A percentile compares a stretch with the other conserved stretches of the same genome.
These are phyloP conservation scores for Megaleporinus macrocephalus DNA, from an alignment of 2,113 vertebrate species.

Conservation along the genomic window DNA sequence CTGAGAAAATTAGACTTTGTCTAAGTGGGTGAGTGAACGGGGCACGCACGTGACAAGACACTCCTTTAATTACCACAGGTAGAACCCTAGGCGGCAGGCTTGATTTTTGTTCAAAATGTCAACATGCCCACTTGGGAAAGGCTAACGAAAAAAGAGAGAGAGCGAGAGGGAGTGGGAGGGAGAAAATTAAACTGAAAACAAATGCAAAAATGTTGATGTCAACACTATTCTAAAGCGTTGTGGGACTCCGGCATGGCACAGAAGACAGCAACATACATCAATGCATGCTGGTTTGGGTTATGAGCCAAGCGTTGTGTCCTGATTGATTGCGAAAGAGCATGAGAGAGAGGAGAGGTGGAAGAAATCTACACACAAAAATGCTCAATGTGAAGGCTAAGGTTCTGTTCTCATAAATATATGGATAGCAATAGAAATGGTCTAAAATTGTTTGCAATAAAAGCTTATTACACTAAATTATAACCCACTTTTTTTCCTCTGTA, in stretches of 20 bases:
- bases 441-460: too few relatives aligned
- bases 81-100: constrained; percentile 47
- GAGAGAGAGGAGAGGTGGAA: constrained; percentile 2
- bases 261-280: constrained; percentile 56
- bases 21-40: neutral
- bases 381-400: neutral
- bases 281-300: constrained; percentile 37
- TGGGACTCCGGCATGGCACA: constrained; percentile 36
- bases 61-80: constrained; percentile 52
- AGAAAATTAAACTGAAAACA: constrained; percentile 50
- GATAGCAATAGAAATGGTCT: too few relatives aligned
- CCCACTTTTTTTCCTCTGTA: too few relatives aligned
- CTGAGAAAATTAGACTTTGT: neutral
- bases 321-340: constrained; percentile 27
- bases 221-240: constrained; percentile 60
- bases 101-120: constrained; percentile 64
- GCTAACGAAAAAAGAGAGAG: neutral
- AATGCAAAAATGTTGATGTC: constrained; percentile 66
- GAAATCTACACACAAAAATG: neutral
- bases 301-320: constrained; percentile 26
- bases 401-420: neutral
- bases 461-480: too few relatives aligned
- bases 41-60: constrained; percentile 46
- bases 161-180: neutral
- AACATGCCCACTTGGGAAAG: constrained; percentile 59